Evolutionary conservation across 2,113 vertebrate species (phyloP), one percentile per base, ranked within the genome.

Genomic region (Podarcis muralis): DNA sequence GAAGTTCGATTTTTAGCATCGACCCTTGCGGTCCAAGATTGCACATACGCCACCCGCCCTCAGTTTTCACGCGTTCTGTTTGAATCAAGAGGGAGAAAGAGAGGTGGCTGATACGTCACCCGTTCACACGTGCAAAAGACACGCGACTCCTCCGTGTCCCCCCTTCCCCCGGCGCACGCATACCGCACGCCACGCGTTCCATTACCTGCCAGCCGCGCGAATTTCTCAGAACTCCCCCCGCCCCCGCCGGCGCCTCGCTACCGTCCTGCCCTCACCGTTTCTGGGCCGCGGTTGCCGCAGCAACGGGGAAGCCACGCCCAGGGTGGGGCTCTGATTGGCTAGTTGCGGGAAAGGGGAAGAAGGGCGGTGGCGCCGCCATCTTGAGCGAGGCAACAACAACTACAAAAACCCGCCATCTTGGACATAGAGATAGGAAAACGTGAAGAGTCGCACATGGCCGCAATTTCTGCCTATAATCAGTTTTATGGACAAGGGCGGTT

Each of bases 221-320:
- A 11, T 12, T 23, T 16, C 65, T 86, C 74, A 1, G 71, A 59
- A 85, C 43, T n/a, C 27, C 7, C 40, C 1, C 72, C 4, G 68
- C 2, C 6, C 53, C 43, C 27, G 22, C 90, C 43, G 9, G 5
- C 25, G 81, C 20, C 11, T 11, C 30, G 12, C 69, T 12, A 25
- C 25, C 69, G 30, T 27, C 48, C 74, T 35, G 4, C 48, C 16
- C 18, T 4, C 80, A 5, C 59, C 35, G 35, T 35, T 68, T 15
- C 75, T n/a, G 18, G 62, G 74, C 59, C 85, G 16, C 62, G 62
- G 95, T 94, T 94, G 89, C 94, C 88, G 12, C 8, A 91, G 91
- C 89, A 95, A 96, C 94, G 16, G 69, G 3, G 15, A 53, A 32
- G 27, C 22, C 87, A 6, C 5, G 75, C 89, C 74, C 53, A 12